A percentile compares a stretch with the other conserved stretches of the same genome.
These are phyloP conservation scores for Valencia hispanica DNA, from an alignment of 2,797 vertebrate species.

Conservation along the genomic window DNA sequence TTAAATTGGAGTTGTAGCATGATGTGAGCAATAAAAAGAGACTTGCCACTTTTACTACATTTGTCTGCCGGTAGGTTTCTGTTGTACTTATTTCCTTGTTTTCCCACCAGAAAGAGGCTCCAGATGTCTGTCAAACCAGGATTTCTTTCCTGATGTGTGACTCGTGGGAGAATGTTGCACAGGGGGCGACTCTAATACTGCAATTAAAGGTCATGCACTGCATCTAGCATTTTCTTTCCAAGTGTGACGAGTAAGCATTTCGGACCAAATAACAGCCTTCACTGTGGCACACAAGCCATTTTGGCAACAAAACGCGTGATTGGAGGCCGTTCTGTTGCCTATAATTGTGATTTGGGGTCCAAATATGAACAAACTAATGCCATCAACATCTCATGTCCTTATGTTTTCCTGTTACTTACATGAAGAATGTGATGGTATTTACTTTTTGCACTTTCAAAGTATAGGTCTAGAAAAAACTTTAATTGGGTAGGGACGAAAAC, in stretches of 20 bases:
- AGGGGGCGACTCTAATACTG: not conserved
- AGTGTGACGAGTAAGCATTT: not conserved
- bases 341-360: not conserved
- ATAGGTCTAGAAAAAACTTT: no score
- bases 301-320: not conserved
- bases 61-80: conserved; percentile 35
- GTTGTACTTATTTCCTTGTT: conserved; percentile 10
- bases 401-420: no score
- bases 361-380: not conserved
- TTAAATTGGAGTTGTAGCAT: conserved; percentile 74
- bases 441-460: no score
- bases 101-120: not conserved
- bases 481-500: no score
- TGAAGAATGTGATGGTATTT: no score
- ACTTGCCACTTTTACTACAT: conserved; percentile 58
- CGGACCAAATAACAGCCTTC: not conserved
- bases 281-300: not conserved
- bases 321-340: not conserved
- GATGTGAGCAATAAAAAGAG: conserved; percentile 62
- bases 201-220: not conserved
- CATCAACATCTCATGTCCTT: not conserved
- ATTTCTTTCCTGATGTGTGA: not conserved
- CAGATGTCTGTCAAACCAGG: conserved; percentile 11
- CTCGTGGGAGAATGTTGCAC: not conserved
- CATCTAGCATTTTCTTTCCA: not conserved